Evolutionary conservation across 1,140 invertebrate species (phyloP).

Genomic region (Amyelois transitella): DNA sequence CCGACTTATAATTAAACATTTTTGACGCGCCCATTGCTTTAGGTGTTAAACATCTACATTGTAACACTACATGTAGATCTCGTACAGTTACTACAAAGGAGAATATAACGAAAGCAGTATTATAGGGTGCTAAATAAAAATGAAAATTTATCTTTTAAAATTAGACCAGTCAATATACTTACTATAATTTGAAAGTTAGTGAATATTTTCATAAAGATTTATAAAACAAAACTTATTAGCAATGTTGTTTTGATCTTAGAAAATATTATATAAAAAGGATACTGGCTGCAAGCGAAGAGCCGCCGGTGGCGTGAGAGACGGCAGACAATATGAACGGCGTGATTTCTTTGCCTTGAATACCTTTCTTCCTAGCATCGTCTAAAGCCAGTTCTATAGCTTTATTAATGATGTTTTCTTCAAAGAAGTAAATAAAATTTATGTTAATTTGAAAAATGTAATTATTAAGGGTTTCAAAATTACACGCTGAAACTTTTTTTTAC

Average conservation of each 20-base stretch:
- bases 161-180: too few species aligned
- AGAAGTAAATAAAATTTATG: constrained; percentile 1
- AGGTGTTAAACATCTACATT: constrained; percentile 1
- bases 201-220: too few species aligned
- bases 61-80: neutral
- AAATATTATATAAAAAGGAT: constrained; percentile 58
- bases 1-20: constrained; percentile 30
- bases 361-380: constrained; percentile 76
- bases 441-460: too few species aligned
- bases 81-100: neutral
- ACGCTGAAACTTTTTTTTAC: too few species aligned
- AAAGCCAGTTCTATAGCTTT: constrained; percentile 83
- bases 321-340: constrained; percentile 92
- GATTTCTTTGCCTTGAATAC: constrained; percentile 89
- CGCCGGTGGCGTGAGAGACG: constrained; percentile 85
- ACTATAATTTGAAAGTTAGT: too few species aligned
- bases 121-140: too few species aligned
- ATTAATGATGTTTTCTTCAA: constrained; percentile 74
- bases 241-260: too few species aligned
- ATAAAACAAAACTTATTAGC: too few species aligned
- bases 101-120: too few species aligned
- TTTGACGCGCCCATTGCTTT: constrained; percentile 21
- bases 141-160: too few species aligned
- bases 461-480: too few species aligned
- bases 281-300: constrained; percentile 89